Evolutionary conservation across 2,888 invertebrate species (phyloP).

Genomic region (Byasa hedistus): DNA sequence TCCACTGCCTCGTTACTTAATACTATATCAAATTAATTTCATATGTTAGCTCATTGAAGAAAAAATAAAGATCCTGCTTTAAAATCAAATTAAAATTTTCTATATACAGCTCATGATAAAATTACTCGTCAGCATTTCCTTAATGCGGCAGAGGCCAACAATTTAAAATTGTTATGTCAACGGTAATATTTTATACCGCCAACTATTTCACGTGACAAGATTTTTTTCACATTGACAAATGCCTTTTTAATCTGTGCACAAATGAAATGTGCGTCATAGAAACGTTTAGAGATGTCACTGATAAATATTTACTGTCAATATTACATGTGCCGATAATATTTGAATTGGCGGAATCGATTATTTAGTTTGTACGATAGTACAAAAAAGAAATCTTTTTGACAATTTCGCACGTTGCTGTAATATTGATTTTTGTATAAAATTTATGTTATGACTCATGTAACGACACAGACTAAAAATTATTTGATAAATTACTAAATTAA

Average conservation of each 20-base stretch:
- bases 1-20: too few species aligned
- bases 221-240: not conserved
- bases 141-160: not conserved
- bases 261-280: not conserved
- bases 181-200: not conserved
- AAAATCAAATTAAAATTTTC: too few species aligned
- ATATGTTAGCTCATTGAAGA: too few species aligned
- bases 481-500: not conserved
- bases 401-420: not conserved
- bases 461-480: too few species aligned
- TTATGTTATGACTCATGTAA: too few species aligned
- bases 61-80: too few species aligned
- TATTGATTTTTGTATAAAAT: not conserved
- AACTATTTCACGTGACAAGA: not conserved
- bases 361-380: not conserved
- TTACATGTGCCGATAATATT: not conserved
- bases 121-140: not conserved
- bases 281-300: not conserved
- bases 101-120: not conserved
- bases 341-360: not conserved
- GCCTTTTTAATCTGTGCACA: not conserved
- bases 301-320: slow-evolving; percentile 3
- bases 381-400: not conserved
- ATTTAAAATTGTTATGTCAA: not conserved
- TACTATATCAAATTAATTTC: too few species aligned